phyloP scores from a whole-genome alignment of 2,113 vertebrate species.

The Malaclemys terrapin region DNA sequence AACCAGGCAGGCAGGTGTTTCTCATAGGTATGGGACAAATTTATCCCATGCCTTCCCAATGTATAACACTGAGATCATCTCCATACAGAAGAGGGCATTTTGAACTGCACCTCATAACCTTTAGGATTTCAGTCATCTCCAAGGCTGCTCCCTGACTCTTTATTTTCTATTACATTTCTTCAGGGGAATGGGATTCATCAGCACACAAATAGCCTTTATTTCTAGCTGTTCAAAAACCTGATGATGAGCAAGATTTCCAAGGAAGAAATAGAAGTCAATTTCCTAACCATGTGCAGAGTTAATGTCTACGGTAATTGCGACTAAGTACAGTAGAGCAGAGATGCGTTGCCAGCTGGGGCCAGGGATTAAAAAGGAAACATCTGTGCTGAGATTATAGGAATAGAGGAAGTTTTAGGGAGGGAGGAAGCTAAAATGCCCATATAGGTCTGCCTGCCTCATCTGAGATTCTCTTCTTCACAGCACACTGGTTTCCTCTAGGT shows the following conservation, averaged over 20 bases:
- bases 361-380: slow-evolving; percentile 82
- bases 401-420: slow-evolving; percentile 77
- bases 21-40: not conserved
- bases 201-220: slow-evolving; percentile 75
- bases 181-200: slow-evolving; percentile 70
- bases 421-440: slow-evolving; percentile 70
- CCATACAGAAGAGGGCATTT: slow-evolving; percentile 14
- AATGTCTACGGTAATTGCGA: slow-evolving; percentile 64
- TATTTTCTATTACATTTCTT: slow-evolving; percentile 73
- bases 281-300: slow-evolving; percentile 63
- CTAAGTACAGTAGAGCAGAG: slow-evolving; percentile 69
- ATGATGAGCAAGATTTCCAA: slow-evolving; percentile 74
- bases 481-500: slow-evolving; percentile 38
- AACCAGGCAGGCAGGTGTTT: not conserved
- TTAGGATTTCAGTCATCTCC: slow-evolving; percentile 44
- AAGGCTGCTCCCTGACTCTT: slow-evolving; percentile 56
- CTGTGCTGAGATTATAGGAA: slow-evolving; percentile 77
- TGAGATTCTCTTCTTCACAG: slow-evolving; percentile 30
- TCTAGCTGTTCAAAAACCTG: slow-evolving; percentile 74
- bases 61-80: not conserved
- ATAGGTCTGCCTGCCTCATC: slow-evolving; percentile 58
- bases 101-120: slow-evolving; percentile 35
- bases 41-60: not conserved
- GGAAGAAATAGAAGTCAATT: slow-evolving; percentile 66
- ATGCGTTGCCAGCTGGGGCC: slow-evolving; percentile 70